phyloP scores from a whole-genome alignment of 2,797 vertebrate genomes.

The Sternarchorhynchus goeldii region DNA sequence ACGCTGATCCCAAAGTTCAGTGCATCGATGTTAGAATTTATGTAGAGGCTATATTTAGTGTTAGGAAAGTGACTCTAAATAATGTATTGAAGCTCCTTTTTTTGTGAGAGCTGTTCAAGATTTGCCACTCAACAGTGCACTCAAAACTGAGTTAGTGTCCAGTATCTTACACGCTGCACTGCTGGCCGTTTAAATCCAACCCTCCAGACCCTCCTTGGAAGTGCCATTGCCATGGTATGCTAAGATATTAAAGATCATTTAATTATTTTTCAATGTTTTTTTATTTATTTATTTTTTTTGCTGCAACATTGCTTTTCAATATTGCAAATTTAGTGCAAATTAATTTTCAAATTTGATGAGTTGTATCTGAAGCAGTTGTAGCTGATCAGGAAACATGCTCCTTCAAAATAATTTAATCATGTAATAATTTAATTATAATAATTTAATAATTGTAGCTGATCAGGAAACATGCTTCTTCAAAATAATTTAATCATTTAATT shows the following conservation, averaged over 20 bases:
- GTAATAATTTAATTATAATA: conserved; percentile 46
- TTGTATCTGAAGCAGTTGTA: conserved; percentile 25
- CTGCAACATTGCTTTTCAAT: conserved; percentile 23
- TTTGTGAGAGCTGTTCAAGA: too few species aligned
- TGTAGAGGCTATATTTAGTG: too few species aligned
- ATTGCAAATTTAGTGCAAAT: conserved; percentile 23
- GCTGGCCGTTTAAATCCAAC: not conserved
- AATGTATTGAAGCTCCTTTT: too few species aligned
- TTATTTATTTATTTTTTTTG: conserved; percentile 11
- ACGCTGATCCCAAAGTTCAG: too few species aligned
- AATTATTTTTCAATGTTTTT: conserved; percentile 22
- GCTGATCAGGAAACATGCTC: not conserved
- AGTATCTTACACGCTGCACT: not conserved
- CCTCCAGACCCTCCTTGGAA: not conserved
- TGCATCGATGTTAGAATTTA: too few species aligned
- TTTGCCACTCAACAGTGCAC: too few species aligned
- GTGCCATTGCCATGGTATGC: not conserved
- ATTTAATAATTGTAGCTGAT: not conserved
- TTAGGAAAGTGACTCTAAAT: too few species aligned
- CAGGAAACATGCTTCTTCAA: conserved; percentile 3
- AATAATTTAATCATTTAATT: conserved; percentile 36
- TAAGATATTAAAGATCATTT: not conserved
- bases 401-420: conserved; percentile 31
- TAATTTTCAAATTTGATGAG: conserved; percentile 40
- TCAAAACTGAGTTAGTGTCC: too few species aligned